phyloP scores from a whole-genome alignment of 2,888 invertebrate species.

The Chrysolina haemoptera region DNA sequence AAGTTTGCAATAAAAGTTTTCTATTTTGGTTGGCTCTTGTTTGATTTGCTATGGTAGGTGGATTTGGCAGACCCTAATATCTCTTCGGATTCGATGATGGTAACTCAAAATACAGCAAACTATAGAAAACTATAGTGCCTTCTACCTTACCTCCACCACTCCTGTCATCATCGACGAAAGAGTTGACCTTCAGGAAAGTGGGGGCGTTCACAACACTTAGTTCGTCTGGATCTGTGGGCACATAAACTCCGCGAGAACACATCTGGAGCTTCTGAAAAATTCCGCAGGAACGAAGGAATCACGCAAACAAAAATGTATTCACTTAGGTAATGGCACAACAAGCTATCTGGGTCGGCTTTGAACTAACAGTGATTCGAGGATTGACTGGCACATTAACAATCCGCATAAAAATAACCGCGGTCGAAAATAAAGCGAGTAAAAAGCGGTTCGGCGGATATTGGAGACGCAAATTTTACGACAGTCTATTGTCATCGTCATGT shows the following conservation, averaged over 20 bases:
- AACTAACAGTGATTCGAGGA: constrained; percentile 52
- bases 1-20: too few species aligned
- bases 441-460: not conserved
- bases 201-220: constrained; percentile 59
- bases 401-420: constrained; percentile 52
- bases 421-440: constrained; percentile 31
- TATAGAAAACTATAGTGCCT: not conserved
- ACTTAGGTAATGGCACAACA: constrained; percentile 30
- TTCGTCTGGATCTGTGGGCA: constrained; percentile 57
- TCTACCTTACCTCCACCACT: constrained; percentile 35
- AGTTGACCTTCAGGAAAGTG: constrained; percentile 62
- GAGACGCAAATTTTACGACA: not conserved
- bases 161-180: constrained; percentile 63
- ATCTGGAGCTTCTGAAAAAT: constrained; percentile 49
- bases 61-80: too few species aligned
- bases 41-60: too few species aligned
- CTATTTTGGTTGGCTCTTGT: too few species aligned
- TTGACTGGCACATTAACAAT: constrained; percentile 58
- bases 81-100: too few species aligned
- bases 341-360: constrained; percentile 43
- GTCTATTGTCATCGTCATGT: constrained; percentile 1
- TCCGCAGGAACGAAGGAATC: not conserved
- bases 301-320: not conserved
- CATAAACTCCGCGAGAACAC: constrained; percentile 65
- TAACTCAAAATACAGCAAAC: not conserved